These are phyloP conservation scores for Sceloporus undulatus DNA, from an alignment of 2,113 vertebrate species.

Conservation along the genomic window DNA sequence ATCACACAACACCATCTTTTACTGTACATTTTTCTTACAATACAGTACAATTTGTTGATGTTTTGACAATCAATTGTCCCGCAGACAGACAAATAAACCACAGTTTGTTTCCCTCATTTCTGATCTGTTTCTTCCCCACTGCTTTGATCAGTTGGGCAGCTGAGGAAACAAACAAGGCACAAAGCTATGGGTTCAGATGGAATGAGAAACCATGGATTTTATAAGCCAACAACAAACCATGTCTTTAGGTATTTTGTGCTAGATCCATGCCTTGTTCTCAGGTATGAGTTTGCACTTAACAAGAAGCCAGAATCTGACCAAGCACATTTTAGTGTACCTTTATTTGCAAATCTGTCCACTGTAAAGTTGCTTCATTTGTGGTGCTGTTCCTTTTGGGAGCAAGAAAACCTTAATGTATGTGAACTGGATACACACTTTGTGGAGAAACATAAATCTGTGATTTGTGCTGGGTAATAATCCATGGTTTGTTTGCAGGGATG, in stretches of 20 bases:
- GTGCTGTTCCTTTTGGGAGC: constrained; percentile 51
- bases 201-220: neutral
- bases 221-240: neutral
- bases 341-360: neutral
- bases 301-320: neutral
- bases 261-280: neutral
- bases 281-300: neutral
- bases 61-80: too few species aligned
- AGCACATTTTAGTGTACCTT: neutral
- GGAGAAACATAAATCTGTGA: constrained; percentile 55
- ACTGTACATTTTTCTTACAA: too few species aligned
- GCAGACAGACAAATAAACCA: neutral
- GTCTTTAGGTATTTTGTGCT: neutral
- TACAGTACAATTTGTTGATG: too few species aligned
- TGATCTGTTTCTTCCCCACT: neutral
- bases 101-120: neutral
- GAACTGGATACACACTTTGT: constrained; percentile 55
- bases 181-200: neutral
- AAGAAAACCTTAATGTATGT: constrained; percentile 42
- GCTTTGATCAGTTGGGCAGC: neutral
- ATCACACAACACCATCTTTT: too few species aligned
- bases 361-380: constrained; percentile 18
- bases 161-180: neutral
- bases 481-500: neutral
- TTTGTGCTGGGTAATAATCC: neutral